phyloP scores from a whole-genome alignment of 2,797 vertebrate species.

The Amblyraja radiata region DNA sequence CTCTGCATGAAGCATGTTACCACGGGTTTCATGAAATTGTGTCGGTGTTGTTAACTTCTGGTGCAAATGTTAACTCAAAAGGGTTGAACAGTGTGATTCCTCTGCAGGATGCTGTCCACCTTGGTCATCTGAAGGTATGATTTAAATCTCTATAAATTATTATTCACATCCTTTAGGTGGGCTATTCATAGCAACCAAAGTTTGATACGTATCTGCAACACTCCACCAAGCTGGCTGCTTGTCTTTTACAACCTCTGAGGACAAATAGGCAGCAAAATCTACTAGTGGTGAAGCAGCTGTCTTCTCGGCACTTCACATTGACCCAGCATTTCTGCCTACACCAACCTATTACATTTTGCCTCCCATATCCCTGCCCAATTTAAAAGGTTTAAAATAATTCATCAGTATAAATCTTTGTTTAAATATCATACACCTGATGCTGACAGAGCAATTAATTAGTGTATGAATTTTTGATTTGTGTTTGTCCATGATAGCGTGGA shows the following conservation, averaged over 20 bases:
- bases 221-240: neutral
- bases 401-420: neutral
- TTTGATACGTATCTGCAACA: neutral
- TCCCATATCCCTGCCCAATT: neutral
- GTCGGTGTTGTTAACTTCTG: slow-evolving; percentile 27
- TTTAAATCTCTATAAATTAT: neutral
- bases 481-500: too few relatives aligned
- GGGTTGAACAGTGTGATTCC: slow-evolving; percentile 29
- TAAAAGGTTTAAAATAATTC: neutral
- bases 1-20: slow-evolving; percentile 36
- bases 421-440: neutral
- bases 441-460: neutral
- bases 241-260: neutral
- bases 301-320: neutral
- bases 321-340: neutral
- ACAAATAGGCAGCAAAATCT: neutral
- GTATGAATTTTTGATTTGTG: neutral
- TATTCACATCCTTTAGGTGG: neutral
- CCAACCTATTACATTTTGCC: neutral
- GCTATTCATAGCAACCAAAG: neutral
- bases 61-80: slow-evolving; percentile 34
- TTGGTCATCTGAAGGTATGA: slow-evolving; percentile 29
- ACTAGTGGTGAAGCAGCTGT: neutral
- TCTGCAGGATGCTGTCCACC: slow-evolving; percentile 37
- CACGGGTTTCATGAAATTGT: neutral